Conservation (phyloP, 2,113 vertebrate species). For the Propithecus coquereli region DNA sequence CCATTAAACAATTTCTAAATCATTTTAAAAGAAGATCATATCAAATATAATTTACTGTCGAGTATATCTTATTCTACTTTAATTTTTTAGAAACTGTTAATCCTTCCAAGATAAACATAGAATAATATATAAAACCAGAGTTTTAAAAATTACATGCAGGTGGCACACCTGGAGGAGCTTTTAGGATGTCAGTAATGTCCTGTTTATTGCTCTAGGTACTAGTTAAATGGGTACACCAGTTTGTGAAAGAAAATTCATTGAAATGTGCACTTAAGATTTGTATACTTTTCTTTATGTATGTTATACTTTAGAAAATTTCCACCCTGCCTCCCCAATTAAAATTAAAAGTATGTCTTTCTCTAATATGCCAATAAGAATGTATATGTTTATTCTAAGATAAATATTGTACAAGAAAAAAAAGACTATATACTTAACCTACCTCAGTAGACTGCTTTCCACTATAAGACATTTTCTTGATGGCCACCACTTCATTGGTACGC, state of each 20-base stretch:
- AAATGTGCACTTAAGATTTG: background rate
- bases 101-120: background rate
- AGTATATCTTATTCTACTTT: slow-evolving; percentile 3
- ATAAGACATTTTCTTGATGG: slow-evolving; percentile 99
- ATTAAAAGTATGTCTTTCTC: background rate
- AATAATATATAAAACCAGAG: background rate
- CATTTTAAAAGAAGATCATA: background rate
- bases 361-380: background rate
- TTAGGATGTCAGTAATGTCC: background rate
- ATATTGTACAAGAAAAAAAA: background rate
- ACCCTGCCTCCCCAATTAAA: background rate
- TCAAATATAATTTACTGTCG: background rate
- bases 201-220: background rate
- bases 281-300: background rate
- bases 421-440: slow-evolving; percentile 80
- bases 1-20: background rate
- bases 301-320: background rate
- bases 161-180: background rate
- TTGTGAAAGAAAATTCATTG: slow-evolving; percentile 17
- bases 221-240: background rate
- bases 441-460: slow-evolving; percentile 98
- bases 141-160: background rate
- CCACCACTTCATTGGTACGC: slow-evolving; percentile 98
- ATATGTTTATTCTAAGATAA: background rate
- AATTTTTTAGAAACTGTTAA: slow-evolving; percentile 9